Evolutionary conservation across 2,888 invertebrate genomes (phyloP).

Genomic region (Dryadula phaetusa): DNA sequence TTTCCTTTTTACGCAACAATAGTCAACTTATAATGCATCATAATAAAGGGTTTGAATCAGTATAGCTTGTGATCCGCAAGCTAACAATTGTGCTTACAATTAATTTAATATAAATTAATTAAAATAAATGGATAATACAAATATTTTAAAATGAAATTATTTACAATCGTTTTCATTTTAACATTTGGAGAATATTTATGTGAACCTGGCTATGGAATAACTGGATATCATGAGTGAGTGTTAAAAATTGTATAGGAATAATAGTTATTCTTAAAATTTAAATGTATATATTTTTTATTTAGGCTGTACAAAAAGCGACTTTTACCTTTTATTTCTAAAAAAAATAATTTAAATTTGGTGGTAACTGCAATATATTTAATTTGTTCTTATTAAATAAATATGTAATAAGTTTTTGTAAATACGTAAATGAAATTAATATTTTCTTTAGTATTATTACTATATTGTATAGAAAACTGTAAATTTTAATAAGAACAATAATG

Average conservation of each 20-base stretch:
- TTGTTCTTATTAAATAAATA: neutral
- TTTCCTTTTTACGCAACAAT: constrained; percentile 63
- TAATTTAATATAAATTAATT: constrained; percentile 37
- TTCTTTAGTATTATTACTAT: no score
- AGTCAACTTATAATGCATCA: constrained; percentile 56
- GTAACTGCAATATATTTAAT: neutral
- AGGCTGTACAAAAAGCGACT: neutral
- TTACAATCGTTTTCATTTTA: constrained; percentile 60
- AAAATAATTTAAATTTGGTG: neutral
- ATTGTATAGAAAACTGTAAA: no score
- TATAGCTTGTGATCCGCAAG: constrained; percentile 60
- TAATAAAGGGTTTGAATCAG: constrained; percentile 58
- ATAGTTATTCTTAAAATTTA: neutral
- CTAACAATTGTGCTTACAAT: constrained; percentile 52
- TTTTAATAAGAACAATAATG: no score
- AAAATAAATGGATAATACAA: constrained; percentile 41
- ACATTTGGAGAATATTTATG: constrained; percentile 58
- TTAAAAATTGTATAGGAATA: neutral
- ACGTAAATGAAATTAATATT: no score
- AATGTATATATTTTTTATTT: neutral
- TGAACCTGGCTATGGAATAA: constrained; percentile 61
- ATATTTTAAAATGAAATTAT: constrained; percentile 57
- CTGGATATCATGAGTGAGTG: constrained; percentile 48
- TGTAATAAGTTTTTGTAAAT: neutral
- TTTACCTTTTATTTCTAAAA: neutral